These are phyloP conservation scores for Uropetala carovei DNA, from an alignment of 2,888 invertebrate genomes.

Conservation along the genomic window DNA sequence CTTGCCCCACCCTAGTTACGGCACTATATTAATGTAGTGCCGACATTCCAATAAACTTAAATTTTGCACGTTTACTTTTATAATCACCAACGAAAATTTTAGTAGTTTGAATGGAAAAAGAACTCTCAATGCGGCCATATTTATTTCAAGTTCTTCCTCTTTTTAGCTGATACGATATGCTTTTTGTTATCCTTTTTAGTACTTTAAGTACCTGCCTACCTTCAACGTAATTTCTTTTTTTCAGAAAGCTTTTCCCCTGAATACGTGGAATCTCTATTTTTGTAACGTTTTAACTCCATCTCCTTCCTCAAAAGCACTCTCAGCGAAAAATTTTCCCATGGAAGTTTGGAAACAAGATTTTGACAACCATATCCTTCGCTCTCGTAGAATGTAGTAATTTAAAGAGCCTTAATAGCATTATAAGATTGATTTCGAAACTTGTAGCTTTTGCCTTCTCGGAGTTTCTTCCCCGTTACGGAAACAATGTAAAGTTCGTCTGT, in stretches of 20 bases:
- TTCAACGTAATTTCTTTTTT: not conserved
- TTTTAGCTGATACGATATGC: not conserved
- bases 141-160: too few species aligned
- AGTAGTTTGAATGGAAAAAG: too few species aligned
- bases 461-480: not conserved
- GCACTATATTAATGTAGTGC: too few species aligned
- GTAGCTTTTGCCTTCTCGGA: not conserved
- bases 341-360: constrained; percentile 31
- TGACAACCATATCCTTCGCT: not conserved
- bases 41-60: too few species aligned
- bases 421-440: constrained; percentile 16
- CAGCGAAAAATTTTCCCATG: not conserved
- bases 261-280: constrained; percentile 19
- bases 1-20: too few species aligned
- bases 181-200: not conserved
- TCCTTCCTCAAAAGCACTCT: not conserved
- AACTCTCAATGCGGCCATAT: too few species aligned
- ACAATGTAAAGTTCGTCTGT: not conserved
- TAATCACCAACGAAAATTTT: too few species aligned
- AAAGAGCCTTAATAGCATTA: not conserved
- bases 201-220: not conserved
- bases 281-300: not conserved
- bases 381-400: not conserved
- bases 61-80: too few species aligned
- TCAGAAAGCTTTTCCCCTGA: constrained; percentile 4